These are phyloP conservation scores for Cyrtodaria siliqua DNA, from an alignment of 2,888 invertebrate species.

Conservation along the genomic window DNA sequence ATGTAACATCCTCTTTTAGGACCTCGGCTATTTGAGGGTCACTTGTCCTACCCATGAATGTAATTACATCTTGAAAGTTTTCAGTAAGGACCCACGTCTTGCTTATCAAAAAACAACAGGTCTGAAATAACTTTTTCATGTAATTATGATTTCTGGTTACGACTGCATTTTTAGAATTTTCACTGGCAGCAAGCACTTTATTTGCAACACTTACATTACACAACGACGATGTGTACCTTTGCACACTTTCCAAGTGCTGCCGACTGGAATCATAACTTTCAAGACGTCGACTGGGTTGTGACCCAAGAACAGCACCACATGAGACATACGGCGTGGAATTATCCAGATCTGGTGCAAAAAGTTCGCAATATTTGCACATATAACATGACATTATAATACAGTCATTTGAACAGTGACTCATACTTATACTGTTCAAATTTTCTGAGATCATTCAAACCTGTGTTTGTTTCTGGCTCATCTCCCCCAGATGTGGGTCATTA, in stretches of 20 bases:
- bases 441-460: background rate
- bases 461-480: too few relatives aligned
- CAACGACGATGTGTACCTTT: background rate
- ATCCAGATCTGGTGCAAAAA: conserved; percentile 2
- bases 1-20: background rate
- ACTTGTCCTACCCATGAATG: background rate
- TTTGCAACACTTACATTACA: background rate
- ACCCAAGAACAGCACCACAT: background rate
- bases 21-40: background rate
- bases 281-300: background rate
- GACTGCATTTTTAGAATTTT: background rate
- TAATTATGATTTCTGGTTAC: background rate
- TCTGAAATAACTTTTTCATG: background rate
- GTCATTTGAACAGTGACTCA: background rate
- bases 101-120: background rate
- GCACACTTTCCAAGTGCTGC: background rate
- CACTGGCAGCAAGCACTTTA: background rate
- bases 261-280: background rate
- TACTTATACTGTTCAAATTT: background rate
- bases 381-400: conserved; percentile 15
- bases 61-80: background rate
- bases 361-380: conserved; percentile 27
- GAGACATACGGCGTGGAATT: background rate
- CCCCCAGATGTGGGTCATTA: too few relatives aligned
- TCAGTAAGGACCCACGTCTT: background rate